Percentiles rank a stretch among this genome's conserved stretches.
Conservation (phyloP, 2,113 vertebrate genomes). For the Elephas maximus region DNA sequence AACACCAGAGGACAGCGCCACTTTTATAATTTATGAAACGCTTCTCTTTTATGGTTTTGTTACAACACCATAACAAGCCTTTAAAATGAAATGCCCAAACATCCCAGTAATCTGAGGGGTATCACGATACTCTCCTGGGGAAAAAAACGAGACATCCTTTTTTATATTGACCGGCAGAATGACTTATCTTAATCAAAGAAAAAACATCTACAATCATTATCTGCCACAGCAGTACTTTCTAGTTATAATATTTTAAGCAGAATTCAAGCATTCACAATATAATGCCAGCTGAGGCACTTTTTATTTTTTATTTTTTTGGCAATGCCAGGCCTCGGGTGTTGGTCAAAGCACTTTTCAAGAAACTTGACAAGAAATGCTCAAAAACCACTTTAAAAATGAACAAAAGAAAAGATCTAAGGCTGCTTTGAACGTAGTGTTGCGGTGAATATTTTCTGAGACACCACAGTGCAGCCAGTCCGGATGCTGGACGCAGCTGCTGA, state of each 20-base stretch:
- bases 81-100: constrained; percentile 65
- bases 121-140: not conserved
- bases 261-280: constrained; percentile 60
- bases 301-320: constrained; percentile 34
- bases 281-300: constrained; percentile 53
- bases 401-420: constrained; percentile 86
- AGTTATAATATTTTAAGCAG: constrained; percentile 66
- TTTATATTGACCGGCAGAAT: not conserved
- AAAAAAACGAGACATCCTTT: not conserved
- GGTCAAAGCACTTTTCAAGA: constrained; percentile 86
- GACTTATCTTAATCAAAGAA: constrained; percentile 68
- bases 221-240: constrained; percentile 58
- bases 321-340: constrained; percentile 82
- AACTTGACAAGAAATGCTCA: constrained; percentile 83
- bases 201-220: constrained; percentile 69
- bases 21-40: constrained; percentile 66
- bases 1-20: not conserved
- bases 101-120: constrained; percentile 46
- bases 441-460: constrained; percentile 76
- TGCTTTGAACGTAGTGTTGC: constrained; percentile 84
- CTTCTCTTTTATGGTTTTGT: constrained; percentile 4
- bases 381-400: constrained; percentile 85
- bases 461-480: constrained; percentile 73
- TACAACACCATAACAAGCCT: not conserved
- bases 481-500: constrained; percentile 61